phyloP scores from a whole-genome alignment of 2,888 invertebrate genomes.

The Eilema caniola region DNA sequence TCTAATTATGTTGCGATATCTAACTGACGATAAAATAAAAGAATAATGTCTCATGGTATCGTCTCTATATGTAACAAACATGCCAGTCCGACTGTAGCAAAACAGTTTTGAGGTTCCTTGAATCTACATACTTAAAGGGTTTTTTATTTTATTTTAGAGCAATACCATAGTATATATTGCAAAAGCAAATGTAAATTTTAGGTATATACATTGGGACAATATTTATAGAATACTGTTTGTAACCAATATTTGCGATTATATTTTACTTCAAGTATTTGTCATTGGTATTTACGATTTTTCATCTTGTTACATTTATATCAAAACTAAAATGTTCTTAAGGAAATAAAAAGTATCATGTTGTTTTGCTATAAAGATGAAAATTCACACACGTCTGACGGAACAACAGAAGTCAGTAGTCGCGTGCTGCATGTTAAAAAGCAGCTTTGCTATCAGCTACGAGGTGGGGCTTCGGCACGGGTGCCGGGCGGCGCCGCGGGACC shows the following conservation, averaged over 20 bases:
- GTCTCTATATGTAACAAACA: background rate
- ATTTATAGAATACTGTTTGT: too few relatives aligned
- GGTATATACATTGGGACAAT: too few relatives aligned
- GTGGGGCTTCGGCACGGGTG: slow-evolving; percentile 60
- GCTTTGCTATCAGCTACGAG: slow-evolving; percentile 38
- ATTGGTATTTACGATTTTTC: too few relatives aligned
- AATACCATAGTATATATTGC: too few relatives aligned
- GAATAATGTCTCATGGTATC: background rate
- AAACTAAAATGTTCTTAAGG: too few relatives aligned
- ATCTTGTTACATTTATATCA: too few relatives aligned
- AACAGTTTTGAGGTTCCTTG: too few relatives aligned
- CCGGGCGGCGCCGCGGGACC: slow-evolving; percentile 53
- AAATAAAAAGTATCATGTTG: background rate
- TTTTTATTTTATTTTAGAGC: too few relatives aligned
- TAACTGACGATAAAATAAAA: background rate
- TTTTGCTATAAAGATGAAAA: background rate
- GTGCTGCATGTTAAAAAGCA: slow-evolving; percentile 76
- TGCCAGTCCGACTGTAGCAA: background rate
- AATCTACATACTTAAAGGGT: background rate
- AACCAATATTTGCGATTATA: too few relatives aligned
- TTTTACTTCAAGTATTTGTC: too few relatives aligned
- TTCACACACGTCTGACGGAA: background rate
- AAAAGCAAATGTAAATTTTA: too few relatives aligned
- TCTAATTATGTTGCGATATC: background rate
- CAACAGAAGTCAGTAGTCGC: slow-evolving; percentile 69